phyloP scores from a whole-genome alignment of 1,140 invertebrate genomes.

The Spodoptera frugiperda region DNA sequence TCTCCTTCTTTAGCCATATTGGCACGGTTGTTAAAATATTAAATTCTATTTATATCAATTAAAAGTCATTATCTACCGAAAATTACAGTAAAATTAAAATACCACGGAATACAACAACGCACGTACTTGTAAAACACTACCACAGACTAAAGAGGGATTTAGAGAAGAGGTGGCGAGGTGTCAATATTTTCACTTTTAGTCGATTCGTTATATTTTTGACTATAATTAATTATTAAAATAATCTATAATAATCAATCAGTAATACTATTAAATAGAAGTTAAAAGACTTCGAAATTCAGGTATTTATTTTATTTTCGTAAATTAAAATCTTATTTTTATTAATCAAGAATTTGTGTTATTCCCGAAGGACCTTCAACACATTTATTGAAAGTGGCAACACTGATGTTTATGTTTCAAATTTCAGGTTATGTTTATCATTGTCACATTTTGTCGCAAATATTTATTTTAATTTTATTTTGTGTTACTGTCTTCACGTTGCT shows the following conservation, averaged over 20 bases:
- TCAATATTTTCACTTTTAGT: constrained; percentile 1
- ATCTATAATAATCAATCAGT: too few species aligned
- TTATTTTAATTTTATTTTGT: too few species aligned
- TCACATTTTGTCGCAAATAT: too few species aligned
- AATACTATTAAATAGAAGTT: too few species aligned
- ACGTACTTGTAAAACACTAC: not conserved
- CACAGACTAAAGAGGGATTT: not conserved
- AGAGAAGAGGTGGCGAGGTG: not conserved
- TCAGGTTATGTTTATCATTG: not conserved
- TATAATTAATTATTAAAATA: too few species aligned
- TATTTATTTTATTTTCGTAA: too few species aligned
- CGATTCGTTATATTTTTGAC: too few species aligned
- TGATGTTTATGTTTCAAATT: not conserved
- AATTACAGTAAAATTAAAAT: constrained; percentile 4
- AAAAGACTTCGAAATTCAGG: too few species aligned
- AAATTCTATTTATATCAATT: constrained; percentile 6
- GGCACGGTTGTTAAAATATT: not conserved
- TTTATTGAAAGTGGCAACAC: not conserved
- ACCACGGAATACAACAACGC: constrained; percentile 21
- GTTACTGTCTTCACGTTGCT: too few species aligned
- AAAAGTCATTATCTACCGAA: constrained; percentile 27
- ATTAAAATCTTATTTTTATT: too few species aligned
- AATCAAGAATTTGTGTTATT: too few species aligned
- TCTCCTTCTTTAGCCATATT: constrained; percentile 82
- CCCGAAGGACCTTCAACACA: too few species aligned